Evolutionary conservation across 2,888 invertebrate genomes (phyloP).

Genomic region (Nomada fucata): DNA sequence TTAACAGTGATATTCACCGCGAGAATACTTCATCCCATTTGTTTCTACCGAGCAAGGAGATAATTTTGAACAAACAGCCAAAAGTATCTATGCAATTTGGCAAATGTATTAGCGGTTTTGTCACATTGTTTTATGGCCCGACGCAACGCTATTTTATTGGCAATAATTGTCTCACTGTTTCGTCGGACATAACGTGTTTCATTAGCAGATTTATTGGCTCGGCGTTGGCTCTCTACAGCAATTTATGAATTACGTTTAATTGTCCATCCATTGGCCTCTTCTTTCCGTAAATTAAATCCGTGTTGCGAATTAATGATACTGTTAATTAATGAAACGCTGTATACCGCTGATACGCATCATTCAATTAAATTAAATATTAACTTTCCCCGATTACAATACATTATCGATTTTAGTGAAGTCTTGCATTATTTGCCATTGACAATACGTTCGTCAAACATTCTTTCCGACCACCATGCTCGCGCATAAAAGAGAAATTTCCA

Average conservation of each 20-base stretch:
- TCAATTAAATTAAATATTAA: too few species aligned
- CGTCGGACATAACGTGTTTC: conserved; percentile 17
- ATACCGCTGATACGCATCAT: neutral
- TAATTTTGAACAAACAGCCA: neutral
- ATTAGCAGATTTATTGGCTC: conserved; percentile 38
- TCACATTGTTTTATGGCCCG: conserved; percentile 10
- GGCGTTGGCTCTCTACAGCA: neutral
- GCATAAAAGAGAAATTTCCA: neutral
- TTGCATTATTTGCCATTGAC: too few species aligned
- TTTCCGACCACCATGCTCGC: neutral
- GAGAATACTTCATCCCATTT: neutral
- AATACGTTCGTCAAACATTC: too few species aligned
- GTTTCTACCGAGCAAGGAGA: neutral
- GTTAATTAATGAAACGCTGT: conserved; percentile 26
- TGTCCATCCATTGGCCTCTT: neutral
- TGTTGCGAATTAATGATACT: conserved; percentile 9
- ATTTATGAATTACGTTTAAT: conserved; percentile 34
- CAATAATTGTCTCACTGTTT: conserved; percentile 26
- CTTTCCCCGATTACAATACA: neutral
- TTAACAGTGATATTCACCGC: too few species aligned
- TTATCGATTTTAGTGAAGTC: neutral
- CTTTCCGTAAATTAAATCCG: conserved; percentile 20
- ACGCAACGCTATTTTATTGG: conserved; percentile 25
- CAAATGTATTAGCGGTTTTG: neutral
- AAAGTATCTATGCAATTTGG: neutral